Evolutionary conservation across 2,113 vertebrate genomes (phyloP).

Genomic region (Myiozetetes cayanensis): DNA sequence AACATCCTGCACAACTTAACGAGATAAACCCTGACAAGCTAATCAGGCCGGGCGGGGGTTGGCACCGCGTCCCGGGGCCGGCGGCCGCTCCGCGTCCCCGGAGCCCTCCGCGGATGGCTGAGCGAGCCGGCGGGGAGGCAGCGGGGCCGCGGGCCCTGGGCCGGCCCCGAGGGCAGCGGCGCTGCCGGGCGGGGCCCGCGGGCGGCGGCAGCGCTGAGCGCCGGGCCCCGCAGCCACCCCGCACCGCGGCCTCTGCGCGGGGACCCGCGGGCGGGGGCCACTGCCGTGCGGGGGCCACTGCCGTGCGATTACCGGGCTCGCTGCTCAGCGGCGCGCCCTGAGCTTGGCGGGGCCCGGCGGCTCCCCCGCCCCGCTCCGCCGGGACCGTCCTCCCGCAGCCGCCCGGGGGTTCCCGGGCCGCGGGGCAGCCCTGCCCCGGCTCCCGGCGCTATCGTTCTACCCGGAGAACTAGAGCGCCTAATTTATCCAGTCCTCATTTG

Average conservation of each 20-base stretch:
- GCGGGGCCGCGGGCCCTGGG: neutral
- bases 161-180: neutral
- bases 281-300: neutral
- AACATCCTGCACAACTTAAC: slow-evolving; percentile 53
- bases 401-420: neutral
- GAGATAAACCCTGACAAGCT: slow-evolving; percentile 31
- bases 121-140: neutral
- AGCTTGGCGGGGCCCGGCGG: neutral
- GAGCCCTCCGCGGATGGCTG: neutral
- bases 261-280: neutral
- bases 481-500: slow-evolving; percentile 69
- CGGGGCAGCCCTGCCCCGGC: neutral
- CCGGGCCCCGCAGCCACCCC: neutral
- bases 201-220: neutral
- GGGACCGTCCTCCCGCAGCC: neutral
- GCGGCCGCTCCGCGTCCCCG: neutral
- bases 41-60: neutral
- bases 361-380: neutral
- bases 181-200: neutral
- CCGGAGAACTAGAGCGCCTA: slow-evolving; percentile 45
- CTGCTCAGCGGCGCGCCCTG: neutral
- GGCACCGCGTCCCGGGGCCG: neutral
- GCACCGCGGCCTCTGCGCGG: neutral
- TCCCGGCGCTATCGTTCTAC: neutral
- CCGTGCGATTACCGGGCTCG: neutral